Conservation (phyloP, 2,797 vertebrate genomes). For the Antrozous pallidus region DNA sequence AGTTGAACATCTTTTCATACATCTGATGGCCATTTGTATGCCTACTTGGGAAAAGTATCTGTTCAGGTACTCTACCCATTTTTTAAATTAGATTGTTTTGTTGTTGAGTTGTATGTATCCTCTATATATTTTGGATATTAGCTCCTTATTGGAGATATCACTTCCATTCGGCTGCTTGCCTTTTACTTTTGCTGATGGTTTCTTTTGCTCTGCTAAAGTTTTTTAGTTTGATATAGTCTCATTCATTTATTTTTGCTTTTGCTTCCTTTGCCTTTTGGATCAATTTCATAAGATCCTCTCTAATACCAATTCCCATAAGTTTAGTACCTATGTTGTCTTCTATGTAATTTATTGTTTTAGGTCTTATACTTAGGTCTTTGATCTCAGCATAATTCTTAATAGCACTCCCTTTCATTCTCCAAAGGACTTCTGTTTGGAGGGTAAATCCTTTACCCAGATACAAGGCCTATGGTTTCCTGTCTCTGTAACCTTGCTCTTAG, state of each 20-base stretch:
- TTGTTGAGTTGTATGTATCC: neutral
- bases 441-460: neutral
- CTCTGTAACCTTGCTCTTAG: neutral
- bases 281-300: neutral
- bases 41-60: neutral
- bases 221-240: neutral
- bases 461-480: neutral
- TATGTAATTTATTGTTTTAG: neutral
- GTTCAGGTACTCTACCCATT: neutral
- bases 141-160: neutral
- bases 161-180: neutral
- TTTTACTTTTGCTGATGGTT: neutral
- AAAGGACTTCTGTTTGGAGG: neutral
- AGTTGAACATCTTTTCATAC: neutral
- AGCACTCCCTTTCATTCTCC: neutral
- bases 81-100: neutral
- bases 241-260: neutral
- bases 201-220: neutral
- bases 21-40: neutral
- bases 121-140: neutral
- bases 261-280: neutral
- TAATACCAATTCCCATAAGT: neutral
- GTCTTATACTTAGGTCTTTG: neutral
- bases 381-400: neutral
- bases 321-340: neutral